A percentile compares a stretch with the other conserved stretches of the same genome.
Evolutionary conservation across 2,888 invertebrate genomes (phyloP).

Genomic region (Phyto melanocephala): DNA sequence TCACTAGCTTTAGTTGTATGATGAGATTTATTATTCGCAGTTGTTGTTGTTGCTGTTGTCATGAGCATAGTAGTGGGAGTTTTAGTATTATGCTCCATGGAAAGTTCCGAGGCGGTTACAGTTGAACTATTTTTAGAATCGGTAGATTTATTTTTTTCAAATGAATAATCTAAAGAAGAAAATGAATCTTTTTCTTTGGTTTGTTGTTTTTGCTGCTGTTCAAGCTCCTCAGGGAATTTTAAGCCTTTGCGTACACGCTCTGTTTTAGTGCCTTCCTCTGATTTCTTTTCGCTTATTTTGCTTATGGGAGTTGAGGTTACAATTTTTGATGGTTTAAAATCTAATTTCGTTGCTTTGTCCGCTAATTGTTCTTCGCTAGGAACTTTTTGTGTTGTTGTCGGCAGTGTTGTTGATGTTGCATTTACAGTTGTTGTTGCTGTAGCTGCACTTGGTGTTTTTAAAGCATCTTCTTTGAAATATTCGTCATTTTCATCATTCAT

Average conservation of each 20-base stretch:
- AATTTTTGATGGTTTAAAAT: constrained; percentile 65
- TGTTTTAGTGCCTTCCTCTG: background rate
- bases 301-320: constrained; percentile 74
- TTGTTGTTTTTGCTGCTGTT: constrained; percentile 49
- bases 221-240: constrained; percentile 61
- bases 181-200: constrained; percentile 40
- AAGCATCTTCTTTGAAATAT: constrained; percentile 67
- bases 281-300: constrained; percentile 58
- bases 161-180: constrained; percentile 43
- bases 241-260: constrained; percentile 66
- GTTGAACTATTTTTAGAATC: constrained; percentile 34
- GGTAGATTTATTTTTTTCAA: constrained; percentile 26
- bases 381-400: constrained; percentile 52
- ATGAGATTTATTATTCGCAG: constrained; percentile 37
- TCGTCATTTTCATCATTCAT: constrained; percentile 40
- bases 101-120: constrained; percentile 45
- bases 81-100: constrained; percentile 31
- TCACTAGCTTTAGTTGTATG: constrained; percentile 24
- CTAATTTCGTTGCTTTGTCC: constrained; percentile 43
- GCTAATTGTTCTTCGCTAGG: constrained; percentile 44
- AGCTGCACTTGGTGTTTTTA: constrained; percentile 73
- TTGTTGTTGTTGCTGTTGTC: constrained; percentile 30
- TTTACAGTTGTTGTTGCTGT: constrained; percentile 18
- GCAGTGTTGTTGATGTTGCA: constrained; percentile 27
- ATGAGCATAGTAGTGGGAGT: constrained; percentile 47